A percentile compares a stretch with the other conserved stretches of the same genome.
These are phyloP conservation scores for Tetramorium simillimum DNA, from an alignment of 1,140 invertebrate genomes.

Conservation along the genomic window DNA sequence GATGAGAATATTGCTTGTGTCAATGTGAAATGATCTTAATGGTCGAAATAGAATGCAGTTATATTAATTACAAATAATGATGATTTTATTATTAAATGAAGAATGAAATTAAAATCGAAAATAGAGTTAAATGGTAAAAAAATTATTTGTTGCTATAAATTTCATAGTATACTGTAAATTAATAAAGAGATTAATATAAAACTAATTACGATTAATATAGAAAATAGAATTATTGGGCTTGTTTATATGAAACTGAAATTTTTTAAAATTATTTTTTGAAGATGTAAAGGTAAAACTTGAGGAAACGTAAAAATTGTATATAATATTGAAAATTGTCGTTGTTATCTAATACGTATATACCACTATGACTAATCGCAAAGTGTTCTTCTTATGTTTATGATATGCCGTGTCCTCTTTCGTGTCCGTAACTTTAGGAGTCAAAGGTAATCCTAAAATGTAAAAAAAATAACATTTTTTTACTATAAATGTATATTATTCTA, in stretches of 20 bases:
- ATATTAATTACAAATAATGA: slow-evolving; percentile 7
- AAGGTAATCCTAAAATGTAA: slow-evolving; percentile 51
- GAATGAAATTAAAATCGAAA: background rate
- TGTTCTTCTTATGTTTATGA: slow-evolving; percentile 52
- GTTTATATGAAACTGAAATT: background rate
- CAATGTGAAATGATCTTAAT: slow-evolving; percentile 18
- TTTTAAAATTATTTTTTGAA: background rate
- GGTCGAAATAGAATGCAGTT: background rate
- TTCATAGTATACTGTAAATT: background rate
- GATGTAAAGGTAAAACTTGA: background rate
- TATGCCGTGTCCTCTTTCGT: background rate
- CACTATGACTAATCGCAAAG: slow-evolving; percentile 75
- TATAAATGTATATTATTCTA: background rate
- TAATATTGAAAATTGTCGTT: background rate
- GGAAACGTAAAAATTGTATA: background rate
- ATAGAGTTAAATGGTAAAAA: too few relatives aligned
- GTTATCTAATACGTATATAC: slow-evolving; percentile 65
- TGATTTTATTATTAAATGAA: background rate
- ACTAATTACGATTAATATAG: too few relatives aligned
- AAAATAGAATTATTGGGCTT: background rate
- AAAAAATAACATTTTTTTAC: background rate
- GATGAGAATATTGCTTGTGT: background rate
- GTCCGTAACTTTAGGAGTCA: background rate
- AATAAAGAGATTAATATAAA: background rate
- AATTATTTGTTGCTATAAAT: background rate